Percentiles rank a stretch among this genome's conserved stretches.
Conservation (phyloP, 1,140 invertebrate genomes). For the Carposina sasakii region DNA sequence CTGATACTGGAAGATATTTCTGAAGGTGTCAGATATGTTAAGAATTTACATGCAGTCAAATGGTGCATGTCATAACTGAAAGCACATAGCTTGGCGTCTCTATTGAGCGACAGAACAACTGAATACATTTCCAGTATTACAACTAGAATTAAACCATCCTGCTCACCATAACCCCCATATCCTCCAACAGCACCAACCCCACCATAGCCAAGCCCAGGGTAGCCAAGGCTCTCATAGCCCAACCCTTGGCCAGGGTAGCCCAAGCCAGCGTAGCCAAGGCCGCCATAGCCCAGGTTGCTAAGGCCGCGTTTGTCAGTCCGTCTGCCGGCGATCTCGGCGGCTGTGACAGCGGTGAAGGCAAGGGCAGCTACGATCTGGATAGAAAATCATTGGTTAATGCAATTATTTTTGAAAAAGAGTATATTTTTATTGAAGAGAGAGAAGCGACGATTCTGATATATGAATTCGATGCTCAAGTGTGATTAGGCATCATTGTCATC, state of each 20-base stretch:
- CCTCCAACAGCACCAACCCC: too few species aligned
- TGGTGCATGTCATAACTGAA: too few species aligned
- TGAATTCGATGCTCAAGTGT: too few species aligned
- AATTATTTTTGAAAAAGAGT: neutral
- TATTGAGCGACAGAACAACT: too few species aligned
- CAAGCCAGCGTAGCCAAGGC: slow-evolving; percentile 36
- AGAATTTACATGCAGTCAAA: too few species aligned
- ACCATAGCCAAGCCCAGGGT: slow-evolving; percentile 20
- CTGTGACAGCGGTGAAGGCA: slow-evolving; percentile 40
- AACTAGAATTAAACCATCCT: too few species aligned
- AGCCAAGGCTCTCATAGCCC: slow-evolving; percentile 31
- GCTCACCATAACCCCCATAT: slow-evolving; percentile 21
- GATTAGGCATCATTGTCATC: too few species aligned
- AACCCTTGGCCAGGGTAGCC: slow-evolving; percentile 37
- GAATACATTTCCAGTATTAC: too few species aligned
- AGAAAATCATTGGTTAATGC: neutral
- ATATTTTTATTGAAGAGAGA: neutral
- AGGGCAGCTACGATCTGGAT: slow-evolving; percentile 46
- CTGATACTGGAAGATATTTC: too few species aligned
- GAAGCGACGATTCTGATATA: neutral
- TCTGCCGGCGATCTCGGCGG: slow-evolving; percentile 54
- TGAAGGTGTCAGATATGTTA: too few species aligned
- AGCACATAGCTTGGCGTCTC: too few species aligned
- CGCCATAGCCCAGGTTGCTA: slow-evolving; percentile 44
- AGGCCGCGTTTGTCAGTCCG: slow-evolving; percentile 59